A percentile compares a stretch with the other conserved stretches of the same genome.
Evolutionary conservation across 2,888 invertebrate genomes (phyloP).

Genomic region (Cephus runcator): DNA sequence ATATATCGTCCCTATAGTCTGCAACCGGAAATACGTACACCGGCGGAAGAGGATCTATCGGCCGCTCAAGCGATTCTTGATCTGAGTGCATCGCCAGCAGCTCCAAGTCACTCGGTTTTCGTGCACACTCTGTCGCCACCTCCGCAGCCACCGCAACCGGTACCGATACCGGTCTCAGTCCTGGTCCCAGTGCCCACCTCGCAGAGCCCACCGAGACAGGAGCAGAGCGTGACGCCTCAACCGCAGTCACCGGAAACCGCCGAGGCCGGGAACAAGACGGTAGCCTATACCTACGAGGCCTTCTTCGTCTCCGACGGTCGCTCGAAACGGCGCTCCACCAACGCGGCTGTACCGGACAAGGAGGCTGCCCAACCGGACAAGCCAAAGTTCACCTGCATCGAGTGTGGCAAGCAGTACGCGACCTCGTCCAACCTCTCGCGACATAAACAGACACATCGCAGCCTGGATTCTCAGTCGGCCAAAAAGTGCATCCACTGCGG

Average conservation of each 20-base stretch:
- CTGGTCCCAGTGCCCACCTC: conserved; percentile 54
- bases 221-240: conserved; percentile 34
- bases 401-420: conserved; percentile 92
- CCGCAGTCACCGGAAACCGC: conserved; percentile 54
- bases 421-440: conserved; percentile 91
- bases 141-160: conserved; percentile 63
- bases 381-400: conserved; percentile 76
- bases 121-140: conserved; percentile 71
- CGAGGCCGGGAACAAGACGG: conserved; percentile 73
- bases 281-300: conserved; percentile 92
- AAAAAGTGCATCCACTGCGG: conserved; percentile 96
- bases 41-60: conserved; percentile 85
- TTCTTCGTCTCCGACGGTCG: conserved; percentile 90
- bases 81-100: conserved; percentile 85
- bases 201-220: conserved; percentile 27
- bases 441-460: conserved; percentile 91
- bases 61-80: conserved; percentile 91
- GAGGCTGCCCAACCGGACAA: conserved; percentile 63
- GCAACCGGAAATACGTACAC: conserved; percentile 68
- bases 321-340: conserved; percentile 76
- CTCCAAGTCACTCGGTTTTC: conserved; percentile 59
- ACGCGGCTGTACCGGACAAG: conserved; percentile 64
- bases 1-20: conserved; percentile 88
- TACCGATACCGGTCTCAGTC: conserved; percentile 56
- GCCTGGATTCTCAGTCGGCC: conserved; percentile 88